Evolutionary conservation across 2,888 invertebrate genomes (phyloP), one percentile per base, ranked within the genome.

Genomic region (Scrobipalpa costella): DNA sequence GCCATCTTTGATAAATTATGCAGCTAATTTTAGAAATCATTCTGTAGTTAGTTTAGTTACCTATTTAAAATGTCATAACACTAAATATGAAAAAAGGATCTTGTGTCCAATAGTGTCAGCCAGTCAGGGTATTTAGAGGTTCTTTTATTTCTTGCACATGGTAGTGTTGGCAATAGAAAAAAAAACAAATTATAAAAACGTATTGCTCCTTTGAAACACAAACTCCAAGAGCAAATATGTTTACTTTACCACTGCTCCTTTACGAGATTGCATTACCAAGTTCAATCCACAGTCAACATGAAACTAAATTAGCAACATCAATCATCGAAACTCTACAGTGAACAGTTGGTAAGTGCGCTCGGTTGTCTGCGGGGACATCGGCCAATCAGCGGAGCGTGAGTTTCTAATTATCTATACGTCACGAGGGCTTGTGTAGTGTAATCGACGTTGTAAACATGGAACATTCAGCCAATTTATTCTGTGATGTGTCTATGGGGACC

Each of bases 351-450:
- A 50, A 50, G 52, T 27, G 27, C 52, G 33, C 50, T 38, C 36
- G 21, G 27, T n/a, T 44, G 61, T 61, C 61, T 50, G 38, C 36
- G 27, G 50, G 50, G 61, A 61, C 50, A 50, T 61, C 21, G 17
- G 50, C 50, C 50, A 61, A 50, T 61, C 61, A 61, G 34, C 52
- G 49, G 52, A 17, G 19, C 49, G 50, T 38, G 38, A 52, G 61
- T 50, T 61, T 52, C 36, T 50, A 61, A 61, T 61, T 61, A 61
- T 61, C 61, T 50, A 34, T 50, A 34, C 50, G 50, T 61, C 50
- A 61, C 61, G 21, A 9, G 50, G 61, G 47, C 64, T 44, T 7
- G 55, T 6, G 55, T 27, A n/a, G 55, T 33, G 55, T 55, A 55
- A 55, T 55, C 34, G 55, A 55, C 55, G 21, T 55, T 15, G 55